These are phyloP conservation scores for Empis livida DNA, from an alignment of 2,888 invertebrate genomes.

Conservation along the genomic window DNA sequence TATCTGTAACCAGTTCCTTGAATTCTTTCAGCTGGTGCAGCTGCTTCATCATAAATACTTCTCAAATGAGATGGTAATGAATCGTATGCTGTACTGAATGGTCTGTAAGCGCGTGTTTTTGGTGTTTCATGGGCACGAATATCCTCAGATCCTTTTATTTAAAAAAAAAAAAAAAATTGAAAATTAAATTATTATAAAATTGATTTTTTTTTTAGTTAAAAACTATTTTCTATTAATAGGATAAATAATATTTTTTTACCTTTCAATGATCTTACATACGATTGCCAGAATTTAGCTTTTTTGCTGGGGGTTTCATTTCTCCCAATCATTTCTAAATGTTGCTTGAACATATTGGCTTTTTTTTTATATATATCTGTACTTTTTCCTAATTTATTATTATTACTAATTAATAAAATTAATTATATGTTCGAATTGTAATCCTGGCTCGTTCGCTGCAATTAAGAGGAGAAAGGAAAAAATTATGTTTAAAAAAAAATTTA, in stretches of 20 bases:
- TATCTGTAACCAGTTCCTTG: conserved; percentile 81
- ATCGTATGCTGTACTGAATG: conserved; percentile 57
- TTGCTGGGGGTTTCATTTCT: conserved; percentile 83
- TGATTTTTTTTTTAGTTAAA: too few relatives aligned
- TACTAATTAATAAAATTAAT: conserved; percentile 9
- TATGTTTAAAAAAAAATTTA: background rate
- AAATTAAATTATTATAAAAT: conserved; percentile 1
- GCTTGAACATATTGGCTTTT: conserved; percentile 74
- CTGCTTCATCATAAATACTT: conserved; percentile 78
- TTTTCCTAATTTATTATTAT: conserved; percentile 10
- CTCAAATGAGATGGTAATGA: conserved; percentile 62
- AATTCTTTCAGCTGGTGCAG: conserved; percentile 70
- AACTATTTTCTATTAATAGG: too few relatives aligned
- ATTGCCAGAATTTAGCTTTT: conserved; percentile 91
- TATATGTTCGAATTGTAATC: conserved; percentile 34
- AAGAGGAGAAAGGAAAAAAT: conserved; percentile 17
- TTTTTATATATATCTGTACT: too few relatives aligned
- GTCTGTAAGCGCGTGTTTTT: conserved; percentile 48
- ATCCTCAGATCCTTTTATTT: conserved; percentile 66
- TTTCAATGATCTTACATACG: conserved; percentile 83
- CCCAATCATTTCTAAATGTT: conserved; percentile 87
- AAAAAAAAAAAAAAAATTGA: background rate
- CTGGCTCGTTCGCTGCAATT: conserved; percentile 61
- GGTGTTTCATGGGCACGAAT: conserved; percentile 79
- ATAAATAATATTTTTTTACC: conserved; percentile 44